Evolutionary conservation across 2,888 invertebrate species (phyloP).

Genomic region (Sesia bembeciformis): DNA sequence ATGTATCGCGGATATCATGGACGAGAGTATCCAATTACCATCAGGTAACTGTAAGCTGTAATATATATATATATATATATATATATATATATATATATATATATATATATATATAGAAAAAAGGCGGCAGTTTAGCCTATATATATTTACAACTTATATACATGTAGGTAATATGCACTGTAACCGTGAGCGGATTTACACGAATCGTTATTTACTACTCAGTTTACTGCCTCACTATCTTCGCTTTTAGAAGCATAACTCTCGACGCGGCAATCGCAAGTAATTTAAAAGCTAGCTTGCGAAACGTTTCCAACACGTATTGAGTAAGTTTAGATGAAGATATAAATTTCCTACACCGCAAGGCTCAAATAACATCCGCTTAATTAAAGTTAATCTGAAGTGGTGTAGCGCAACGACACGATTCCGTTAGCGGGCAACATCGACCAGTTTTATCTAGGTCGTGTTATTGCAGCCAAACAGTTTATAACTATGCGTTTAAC

Average conservation of each 20-base stretch:
- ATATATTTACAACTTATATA: too few species aligned
- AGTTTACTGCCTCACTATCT: not conserved
- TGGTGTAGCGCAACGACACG: conserved; percentile 53
- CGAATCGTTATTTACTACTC: too few species aligned
- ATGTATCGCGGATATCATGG: too few species aligned
- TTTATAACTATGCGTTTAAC: conserved; percentile 3
- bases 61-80: too few species aligned
- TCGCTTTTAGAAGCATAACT: not conserved
- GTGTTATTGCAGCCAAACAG: conserved; percentile 4
- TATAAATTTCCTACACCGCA: conserved; percentile 38
- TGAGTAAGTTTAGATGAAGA: conserved; percentile 32
- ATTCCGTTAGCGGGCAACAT: conserved; percentile 54
- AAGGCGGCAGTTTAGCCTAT: too few species aligned
- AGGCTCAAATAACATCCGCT: conserved; percentile 62
- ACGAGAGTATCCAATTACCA: too few species aligned
- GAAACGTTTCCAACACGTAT: conserved; percentile 1
- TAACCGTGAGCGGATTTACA: too few species aligned
- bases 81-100: too few species aligned
- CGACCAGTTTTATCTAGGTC: conserved; percentile 25
- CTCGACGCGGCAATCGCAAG: not conserved
- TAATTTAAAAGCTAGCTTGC: not conserved
- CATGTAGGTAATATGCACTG: too few species aligned
- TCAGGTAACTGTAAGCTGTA: too few species aligned
- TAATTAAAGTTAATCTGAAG: conserved; percentile 67
- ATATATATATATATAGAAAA: too few species aligned